Base-by-base conservation (phyloP, 2,797 vertebrate genomes). In the Cichlasoma orientale region DNA sequence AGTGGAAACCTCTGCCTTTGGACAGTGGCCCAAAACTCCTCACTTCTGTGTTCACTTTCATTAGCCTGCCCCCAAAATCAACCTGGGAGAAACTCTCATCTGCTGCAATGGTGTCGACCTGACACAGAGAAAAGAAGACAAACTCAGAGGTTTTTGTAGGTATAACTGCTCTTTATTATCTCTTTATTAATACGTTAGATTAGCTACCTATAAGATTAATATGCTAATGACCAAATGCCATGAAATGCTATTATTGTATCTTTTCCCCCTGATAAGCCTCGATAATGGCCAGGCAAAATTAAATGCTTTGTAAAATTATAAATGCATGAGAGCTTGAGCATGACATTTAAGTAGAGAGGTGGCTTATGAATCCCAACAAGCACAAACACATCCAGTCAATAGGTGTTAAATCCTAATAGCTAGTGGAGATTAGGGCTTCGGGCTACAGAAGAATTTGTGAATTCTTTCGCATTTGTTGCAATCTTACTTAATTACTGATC, bases 1-100 rank as follows among this genome's bases (percentile, higher is more conserved):
- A 94, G 90, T 99, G 98, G 92, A 99, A 98, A 14, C 98, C 98
- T 69, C 96, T 96, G 56, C 94, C 94, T 90, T 96, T 97, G 87
- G 96, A 98, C 75, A 99, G 93, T 1, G 97, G 97, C 1, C 98
- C 97, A 0, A 99, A 99, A 91, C 98, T 98, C 81, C 98, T 96
- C 80, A 99, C 96, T 90, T 99, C 98, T 0, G 98, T 99, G 95
- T 99, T 99, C 63, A 99, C 97, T 85, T 99, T 99, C 97, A 99
- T 99, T 75, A 99, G 90, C 77, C 98, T 95, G 57, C 98, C 98
- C 6, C 98, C 98, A n/a, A 99, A 98, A 91, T 99, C 98, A 41
- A 98, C 98, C 93, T 99, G 98, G 50, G 98, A 99, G 94, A 99
- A 99, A 92, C 98, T 99, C 94, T 99, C 98, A 13, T 99, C 98